These are phyloP conservation scores for Chelmon rostratus DNA, from an alignment of 2,797 vertebrate genomes.

Conservation along the genomic window DNA sequence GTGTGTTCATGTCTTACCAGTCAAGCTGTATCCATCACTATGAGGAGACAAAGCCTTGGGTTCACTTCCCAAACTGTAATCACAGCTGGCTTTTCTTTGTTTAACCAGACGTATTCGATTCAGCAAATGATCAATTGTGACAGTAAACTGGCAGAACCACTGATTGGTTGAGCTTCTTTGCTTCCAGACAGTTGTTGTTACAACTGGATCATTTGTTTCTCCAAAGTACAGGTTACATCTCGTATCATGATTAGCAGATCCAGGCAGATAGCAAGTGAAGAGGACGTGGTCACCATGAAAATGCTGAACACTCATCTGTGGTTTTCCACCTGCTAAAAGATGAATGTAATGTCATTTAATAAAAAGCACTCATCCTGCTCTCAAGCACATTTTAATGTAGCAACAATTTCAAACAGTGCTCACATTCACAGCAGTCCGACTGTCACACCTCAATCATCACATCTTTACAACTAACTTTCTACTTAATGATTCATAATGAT, in stretches of 20 bases:
- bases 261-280: constrained; percentile 1
- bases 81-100: constrained; percentile 44
- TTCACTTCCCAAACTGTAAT: constrained; percentile 12
- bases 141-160: constrained; percentile 7
- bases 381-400: not conserved
- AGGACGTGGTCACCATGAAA: accelerated
- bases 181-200: accelerated
- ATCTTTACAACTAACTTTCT: no score
- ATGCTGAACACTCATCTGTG: accelerated
- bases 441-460: no score
- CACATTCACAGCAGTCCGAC: not conserved
- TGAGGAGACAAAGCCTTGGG: constrained; percentile 25
- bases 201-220: not conserved
- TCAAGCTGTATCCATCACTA: constrained; percentile 28
- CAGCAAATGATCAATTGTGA: constrained; percentile 10
- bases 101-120: not conserved
- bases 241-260: not conserved
- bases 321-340: constrained; percentile 2
- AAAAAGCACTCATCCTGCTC: no score
- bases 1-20: not conserved
- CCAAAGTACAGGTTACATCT: constrained; percentile 60
- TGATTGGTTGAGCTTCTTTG: accelerated
- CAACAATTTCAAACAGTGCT: no score
- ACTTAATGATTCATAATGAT: no score
- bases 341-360: not conserved